These are phyloP conservation scores for Aldrovandia affinis DNA, from an alignment of 2,797 vertebrate genomes.

Conservation along the genomic window DNA sequence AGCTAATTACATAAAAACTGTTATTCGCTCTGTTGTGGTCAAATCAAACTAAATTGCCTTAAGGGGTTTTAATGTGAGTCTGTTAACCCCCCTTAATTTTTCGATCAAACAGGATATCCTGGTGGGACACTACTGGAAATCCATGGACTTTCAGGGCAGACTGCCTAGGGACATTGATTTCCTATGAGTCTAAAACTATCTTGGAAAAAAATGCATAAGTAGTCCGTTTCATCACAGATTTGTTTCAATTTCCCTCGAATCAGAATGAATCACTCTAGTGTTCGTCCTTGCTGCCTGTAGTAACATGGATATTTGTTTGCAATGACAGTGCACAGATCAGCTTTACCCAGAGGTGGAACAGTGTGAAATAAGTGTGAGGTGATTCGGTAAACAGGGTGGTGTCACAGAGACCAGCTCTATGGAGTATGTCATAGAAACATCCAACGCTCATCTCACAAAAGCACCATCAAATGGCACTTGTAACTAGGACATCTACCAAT, in stretches of 20 bases:
- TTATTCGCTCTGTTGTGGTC: not conserved
- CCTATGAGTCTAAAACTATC: slow-evolving; percentile 1
- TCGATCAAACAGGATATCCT: not conserved
- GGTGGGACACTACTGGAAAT: not conserved
- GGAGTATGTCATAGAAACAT: no score
- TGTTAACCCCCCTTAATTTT: not conserved
- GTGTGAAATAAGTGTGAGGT: no score
- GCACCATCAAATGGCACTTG: no score
- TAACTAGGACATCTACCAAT: no score
- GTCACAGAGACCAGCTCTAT: no score
- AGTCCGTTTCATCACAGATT: not conserved
- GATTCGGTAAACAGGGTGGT: no score
- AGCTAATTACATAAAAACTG: not conserved
- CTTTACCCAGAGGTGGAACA: no score
- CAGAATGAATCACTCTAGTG: not conserved
- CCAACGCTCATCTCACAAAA: no score
- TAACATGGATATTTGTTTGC: not conserved
- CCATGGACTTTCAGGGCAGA: not conserved
- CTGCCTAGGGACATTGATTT: not conserved
- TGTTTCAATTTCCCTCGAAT: not conserved
- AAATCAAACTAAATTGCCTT: slow-evolving; percentile 8
- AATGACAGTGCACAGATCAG: not conserved
- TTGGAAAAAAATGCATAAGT: not conserved
- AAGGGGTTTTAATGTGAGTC: not conserved
- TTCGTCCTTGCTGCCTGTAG: not conserved